Base-by-base conservation (phyloP, 2,888 invertebrate genomes). In the Venustoraphidia nigricollis region DNA sequence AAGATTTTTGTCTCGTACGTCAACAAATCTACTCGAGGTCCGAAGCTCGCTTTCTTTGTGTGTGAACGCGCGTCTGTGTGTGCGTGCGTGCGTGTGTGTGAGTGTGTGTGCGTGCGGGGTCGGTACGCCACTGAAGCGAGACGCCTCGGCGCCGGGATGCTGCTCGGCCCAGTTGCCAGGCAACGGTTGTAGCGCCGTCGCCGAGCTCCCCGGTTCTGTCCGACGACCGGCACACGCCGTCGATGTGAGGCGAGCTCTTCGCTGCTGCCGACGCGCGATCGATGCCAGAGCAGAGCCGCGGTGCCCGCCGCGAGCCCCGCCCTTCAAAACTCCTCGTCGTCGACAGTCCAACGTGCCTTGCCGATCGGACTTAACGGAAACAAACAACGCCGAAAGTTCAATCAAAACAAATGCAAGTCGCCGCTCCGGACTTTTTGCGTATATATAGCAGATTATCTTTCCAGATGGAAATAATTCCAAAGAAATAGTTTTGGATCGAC, bases 61-160 rank as follows among this genome's bases (percentile, higher is more conserved):
- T n/a, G n/a, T 38, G 38, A 2, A 5, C 3, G 38, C 11, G 38
- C 4, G 38, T 4, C 3, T 38, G n/a, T 9, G 40, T 40, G 40
- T 13, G 17, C 6, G 41, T 9, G 41, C 9, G 10, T 14, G 11
- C 10, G 38, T 8, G 38, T 9, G 17, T 9, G 9, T 6, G 41
- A 9, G 41, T 41, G 2, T 2, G 9, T 14, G 41, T 41, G 41
- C 13, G 17, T 27, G 41, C 13, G 41, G 6, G 13, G 8, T 41
- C 41, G 41, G 41, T 34, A 57, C 56, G 57, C 56, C 56, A 56
- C 48, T 51, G 51, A 54, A 53, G 56, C 54, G 55, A 51, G 53
- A 53, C 56, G 55, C 55, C 51, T 54, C 53, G 57, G 54, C 57
- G 57, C 56, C 57, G 53, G 52, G 49, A 43, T 54, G 56, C 54